Evolutionary conservation across 2,888 invertebrate species (phyloP).

Genomic region (Diaperis boleti): DNA sequence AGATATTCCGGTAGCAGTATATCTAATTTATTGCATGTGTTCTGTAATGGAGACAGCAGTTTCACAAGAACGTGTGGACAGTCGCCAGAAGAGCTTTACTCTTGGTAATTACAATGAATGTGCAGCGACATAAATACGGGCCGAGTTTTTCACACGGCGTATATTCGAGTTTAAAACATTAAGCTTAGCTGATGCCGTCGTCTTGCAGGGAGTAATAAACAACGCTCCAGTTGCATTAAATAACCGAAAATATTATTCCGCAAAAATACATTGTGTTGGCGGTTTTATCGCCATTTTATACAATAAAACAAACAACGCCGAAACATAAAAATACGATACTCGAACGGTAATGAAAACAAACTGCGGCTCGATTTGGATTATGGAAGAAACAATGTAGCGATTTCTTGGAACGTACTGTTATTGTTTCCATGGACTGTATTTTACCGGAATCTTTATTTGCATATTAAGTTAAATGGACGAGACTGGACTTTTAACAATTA

Average conservation of each 20-base stretch:
- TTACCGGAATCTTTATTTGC: background rate
- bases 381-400: conserved; percentile 17
- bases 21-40: conserved; percentile 62
- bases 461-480: too few relatives aligned
- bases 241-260: conserved; percentile 27
- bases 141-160: conserved; percentile 40
- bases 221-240: conserved; percentile 35
- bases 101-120: conserved; percentile 62
- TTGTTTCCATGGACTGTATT: background rate
- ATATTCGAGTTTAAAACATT: conserved; percentile 41
- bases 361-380: conserved; percentile 7
- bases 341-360: conserved; percentile 18
- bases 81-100: conserved; percentile 62
- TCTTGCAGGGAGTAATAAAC: conserved; percentile 16
- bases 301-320: conserved; percentile 17
- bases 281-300: conserved; percentile 21
- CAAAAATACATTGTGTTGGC: conserved; percentile 17
- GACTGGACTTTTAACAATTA: too few relatives aligned
- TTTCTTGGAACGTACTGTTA: conserved; percentile 11
- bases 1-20: conserved; percentile 59
- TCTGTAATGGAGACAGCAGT: conserved; percentile 62
- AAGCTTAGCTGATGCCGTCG: conserved; percentile 25
- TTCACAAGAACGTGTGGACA: conserved; percentile 63
- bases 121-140: conserved; percentile 55
- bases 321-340: conserved; percentile 26